Percentiles rank a stretch among this genome's conserved stretches.
Conservation (phyloP, 37 sponge, comb jelly and placozoan species). For the Axinella damicornis region DNA sequence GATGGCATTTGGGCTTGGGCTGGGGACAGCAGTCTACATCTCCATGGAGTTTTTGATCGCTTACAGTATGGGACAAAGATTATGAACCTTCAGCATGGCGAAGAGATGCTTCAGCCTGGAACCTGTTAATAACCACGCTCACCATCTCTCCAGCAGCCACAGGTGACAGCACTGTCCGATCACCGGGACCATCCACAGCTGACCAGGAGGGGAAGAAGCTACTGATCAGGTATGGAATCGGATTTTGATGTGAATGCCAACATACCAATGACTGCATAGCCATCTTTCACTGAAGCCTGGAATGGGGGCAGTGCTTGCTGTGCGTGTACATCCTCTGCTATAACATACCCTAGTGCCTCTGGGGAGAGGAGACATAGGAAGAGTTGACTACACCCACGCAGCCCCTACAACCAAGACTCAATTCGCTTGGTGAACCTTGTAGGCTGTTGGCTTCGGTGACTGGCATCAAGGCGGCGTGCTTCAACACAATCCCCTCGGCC, state of each 20-base stretch:
- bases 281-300: slow-evolving; percentile 97
- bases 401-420: too few relatives aligned
- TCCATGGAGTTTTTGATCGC: too few relatives aligned
- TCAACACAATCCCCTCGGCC: slow-evolving; percentile 63
- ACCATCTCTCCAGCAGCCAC: slow-evolving; percentile 83
- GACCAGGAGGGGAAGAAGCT: not conserved
- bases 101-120: too few relatives aligned
- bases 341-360: slow-evolving; percentile 70
- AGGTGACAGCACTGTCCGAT: slow-evolving; percentile 66
- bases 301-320: slow-evolving; percentile 87
- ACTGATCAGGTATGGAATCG: not conserved
- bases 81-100: too few relatives aligned
- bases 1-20: too few relatives aligned
- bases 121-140: not conserved
- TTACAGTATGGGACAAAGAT: too few relatives aligned
- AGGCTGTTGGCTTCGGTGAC: not conserved
- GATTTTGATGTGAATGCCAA: not conserved
- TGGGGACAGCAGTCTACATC: too few relatives aligned
- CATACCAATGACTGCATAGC: slow-evolving; percentile 93
- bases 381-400: too few relatives aligned
- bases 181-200: slow-evolving; percentile 81
- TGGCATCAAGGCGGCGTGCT: slow-evolving; percentile 14
- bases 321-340: slow-evolving; percentile 74
- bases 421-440: not conserved
- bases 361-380: not conserved